These are phyloP conservation scores for Melanerpes formicivorus DNA, from an alignment of 2,113 vertebrate species.

Conservation along the genomic window DNA sequence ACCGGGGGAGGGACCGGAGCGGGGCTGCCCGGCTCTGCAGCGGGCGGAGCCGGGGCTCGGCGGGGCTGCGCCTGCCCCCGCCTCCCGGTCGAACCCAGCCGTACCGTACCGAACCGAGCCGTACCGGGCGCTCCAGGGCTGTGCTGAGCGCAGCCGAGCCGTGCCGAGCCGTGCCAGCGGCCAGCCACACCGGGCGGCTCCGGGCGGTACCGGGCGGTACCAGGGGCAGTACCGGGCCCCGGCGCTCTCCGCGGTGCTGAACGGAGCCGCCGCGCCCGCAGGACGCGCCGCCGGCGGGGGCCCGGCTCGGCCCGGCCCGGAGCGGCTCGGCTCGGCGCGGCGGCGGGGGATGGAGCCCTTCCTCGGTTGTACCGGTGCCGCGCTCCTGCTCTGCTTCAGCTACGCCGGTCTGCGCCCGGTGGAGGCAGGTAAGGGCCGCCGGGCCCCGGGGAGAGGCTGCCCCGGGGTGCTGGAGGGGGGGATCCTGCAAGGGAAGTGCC, in stretches of 20 bases:
- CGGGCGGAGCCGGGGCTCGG: conserved; percentile 14
- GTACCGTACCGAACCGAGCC: background rate
- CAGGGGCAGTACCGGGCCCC: background rate
- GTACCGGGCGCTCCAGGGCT: background rate
- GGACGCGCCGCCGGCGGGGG: background rate
- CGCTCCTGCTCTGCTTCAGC: conserved; percentile 75
- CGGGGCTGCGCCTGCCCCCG: conserved; percentile 16
- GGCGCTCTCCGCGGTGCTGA: conserved; percentile 68
- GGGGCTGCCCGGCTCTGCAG: conserved; percentile 29
- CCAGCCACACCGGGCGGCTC: background rate
- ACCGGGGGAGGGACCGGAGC: conserved; percentile 18
- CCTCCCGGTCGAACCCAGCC: background rate
- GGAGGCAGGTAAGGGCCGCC: conserved; percentile 75
- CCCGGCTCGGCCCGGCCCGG: background rate
- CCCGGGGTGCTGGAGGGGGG: background rate
- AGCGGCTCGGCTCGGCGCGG: background rate
- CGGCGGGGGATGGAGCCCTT: conserved; percentile 55
- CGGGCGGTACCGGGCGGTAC: background rate
- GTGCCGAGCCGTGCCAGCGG: background rate
- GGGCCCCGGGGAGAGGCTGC: background rate
- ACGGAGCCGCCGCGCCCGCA: background rate
- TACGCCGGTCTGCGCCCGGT: conserved; percentile 74
- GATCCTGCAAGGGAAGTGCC: background rate
- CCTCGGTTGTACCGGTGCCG: conserved; percentile 65
- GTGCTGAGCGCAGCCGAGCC: background rate